A percentile compares a stretch with the other conserved stretches of the same genome.
Evolutionary conservation across 2,888 invertebrate genomes (phyloP).

Genomic region (Campoplex capitator): DNA sequence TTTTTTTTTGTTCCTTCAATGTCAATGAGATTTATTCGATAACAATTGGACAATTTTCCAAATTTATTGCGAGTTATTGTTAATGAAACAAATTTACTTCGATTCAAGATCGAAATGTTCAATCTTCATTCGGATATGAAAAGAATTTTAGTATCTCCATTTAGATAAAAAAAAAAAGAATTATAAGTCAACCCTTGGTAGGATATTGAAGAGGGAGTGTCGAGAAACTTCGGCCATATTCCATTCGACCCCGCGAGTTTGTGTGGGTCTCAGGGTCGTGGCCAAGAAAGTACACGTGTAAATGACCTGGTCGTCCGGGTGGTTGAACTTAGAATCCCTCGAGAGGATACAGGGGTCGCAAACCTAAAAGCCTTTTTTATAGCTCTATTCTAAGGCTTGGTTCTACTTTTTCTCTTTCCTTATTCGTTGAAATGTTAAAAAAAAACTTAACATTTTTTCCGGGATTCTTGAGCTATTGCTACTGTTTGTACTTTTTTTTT

Average conservation of each 20-base stretch:
- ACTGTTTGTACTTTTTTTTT: background rate
- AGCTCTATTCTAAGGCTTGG: constrained; percentile 29
- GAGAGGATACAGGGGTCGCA: constrained; percentile 18
- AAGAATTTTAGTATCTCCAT: background rate
- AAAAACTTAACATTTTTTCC: background rate
- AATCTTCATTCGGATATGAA: background rate
- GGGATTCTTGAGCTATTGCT: background rate
- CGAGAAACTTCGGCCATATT: constrained; percentile 29
- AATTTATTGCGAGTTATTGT: background rate
- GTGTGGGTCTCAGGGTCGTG: constrained; percentile 61
- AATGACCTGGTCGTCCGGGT: constrained; percentile 64
- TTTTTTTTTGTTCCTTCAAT: background rate
- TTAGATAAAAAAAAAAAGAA: constrained; percentile 1
- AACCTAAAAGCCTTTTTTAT: constrained; percentile 55
- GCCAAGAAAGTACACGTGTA: constrained; percentile 64
- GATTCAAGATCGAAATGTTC: background rate
- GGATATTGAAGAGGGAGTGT: constrained; percentile 7
- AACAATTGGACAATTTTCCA: background rate
- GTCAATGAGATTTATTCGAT: background rate
- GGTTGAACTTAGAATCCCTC: constrained; percentile 53
- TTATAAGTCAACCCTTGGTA: constrained; percentile 8
- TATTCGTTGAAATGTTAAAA: background rate
- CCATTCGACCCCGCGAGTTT: constrained; percentile 36
- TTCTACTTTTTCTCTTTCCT: background rate
- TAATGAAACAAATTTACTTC: background rate